Conservation (phyloP, 2,113 vertebrate genomes). For the Embiotoca jacksoni region DNA sequence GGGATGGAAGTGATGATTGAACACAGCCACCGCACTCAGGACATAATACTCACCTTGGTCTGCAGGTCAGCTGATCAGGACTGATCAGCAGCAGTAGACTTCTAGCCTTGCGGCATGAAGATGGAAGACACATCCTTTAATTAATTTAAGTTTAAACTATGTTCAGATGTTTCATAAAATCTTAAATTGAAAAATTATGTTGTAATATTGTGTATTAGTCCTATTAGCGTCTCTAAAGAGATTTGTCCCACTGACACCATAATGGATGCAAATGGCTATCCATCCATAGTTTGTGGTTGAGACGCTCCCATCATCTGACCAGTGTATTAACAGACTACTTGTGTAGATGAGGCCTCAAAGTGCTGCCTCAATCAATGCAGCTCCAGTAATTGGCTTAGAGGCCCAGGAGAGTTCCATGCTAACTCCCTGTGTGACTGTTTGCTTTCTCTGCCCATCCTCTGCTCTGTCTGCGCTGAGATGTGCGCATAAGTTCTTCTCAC, state of each 20-base stretch:
- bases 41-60: conserved; percentile 46
- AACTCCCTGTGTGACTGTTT: conserved; percentile 71
- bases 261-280: conserved; percentile 60
- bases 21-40: conserved; percentile 39
- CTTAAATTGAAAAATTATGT: conserved; percentile 1
- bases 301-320: conserved; percentile 62
- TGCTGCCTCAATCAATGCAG: conserved; percentile 79
- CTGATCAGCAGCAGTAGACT: neutral
- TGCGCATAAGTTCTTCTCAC: conserved; percentile 41
- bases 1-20: conserved; percentile 69
- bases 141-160: neutral
- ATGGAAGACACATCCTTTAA: neutral
- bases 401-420: conserved; percentile 68
- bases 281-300: conserved; percentile 63
- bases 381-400: conserved; percentile 76
- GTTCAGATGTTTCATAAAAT: neutral
- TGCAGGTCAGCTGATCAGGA: conserved; percentile 20
- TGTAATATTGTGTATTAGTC: conserved; percentile 5
- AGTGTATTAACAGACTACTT: conserved; percentile 78
- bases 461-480: conserved; percentile 44
- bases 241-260: conserved; percentile 30
- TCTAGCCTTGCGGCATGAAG: neutral
- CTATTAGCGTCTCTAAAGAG: conserved; percentile 25
- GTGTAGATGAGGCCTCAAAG: conserved; percentile 79
- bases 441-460: conserved; percentile 45